These are phyloP conservation scores for Prunella strophiata DNA, from an alignment of 2,797 vertebrate species.

Conservation along the genomic window DNA sequence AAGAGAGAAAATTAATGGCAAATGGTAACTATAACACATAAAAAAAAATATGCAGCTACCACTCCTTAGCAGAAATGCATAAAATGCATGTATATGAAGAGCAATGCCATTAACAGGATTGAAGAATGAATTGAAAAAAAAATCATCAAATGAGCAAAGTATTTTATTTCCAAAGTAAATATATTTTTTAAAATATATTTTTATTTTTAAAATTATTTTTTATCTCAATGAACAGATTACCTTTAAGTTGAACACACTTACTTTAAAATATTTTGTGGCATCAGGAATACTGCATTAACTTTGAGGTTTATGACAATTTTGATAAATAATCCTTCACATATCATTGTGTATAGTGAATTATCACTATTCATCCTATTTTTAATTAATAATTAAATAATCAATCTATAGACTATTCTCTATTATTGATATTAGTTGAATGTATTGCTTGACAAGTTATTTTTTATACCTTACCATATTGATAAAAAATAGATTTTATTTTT, in stretches of 20 bases:
- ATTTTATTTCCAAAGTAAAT: not conserved
- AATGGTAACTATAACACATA: not conserved
- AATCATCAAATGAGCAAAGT: not conserved
- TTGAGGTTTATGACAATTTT: not conserved
- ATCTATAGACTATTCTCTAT: not conserved
- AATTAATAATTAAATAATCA: not conserved
- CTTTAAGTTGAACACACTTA: not conserved
- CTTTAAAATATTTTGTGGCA: not conserved
- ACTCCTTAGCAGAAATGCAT: not conserved
- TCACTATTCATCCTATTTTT: not conserved
- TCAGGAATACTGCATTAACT: not conserved
- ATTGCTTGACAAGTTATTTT: not conserved
- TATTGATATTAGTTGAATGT: not conserved
- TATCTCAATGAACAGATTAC: not conserved
- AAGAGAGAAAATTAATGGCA: not conserved
- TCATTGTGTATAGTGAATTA: not conserved
- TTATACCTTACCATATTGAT: not conserved
- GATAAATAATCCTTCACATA: not conserved
- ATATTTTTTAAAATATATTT: too few species aligned
- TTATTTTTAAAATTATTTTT: not conserved
- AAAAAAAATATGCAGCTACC: not conserved
- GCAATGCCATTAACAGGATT: not conserved
- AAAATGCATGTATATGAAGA: not conserved
- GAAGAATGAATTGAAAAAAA: not conserved
- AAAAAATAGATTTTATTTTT: not conserved